Percentiles rank a stretch among this genome's conserved stretches.
Evolutionary conservation across 2,888 invertebrate species (phyloP).

Genomic region (Diarsia brunnea): DNA sequence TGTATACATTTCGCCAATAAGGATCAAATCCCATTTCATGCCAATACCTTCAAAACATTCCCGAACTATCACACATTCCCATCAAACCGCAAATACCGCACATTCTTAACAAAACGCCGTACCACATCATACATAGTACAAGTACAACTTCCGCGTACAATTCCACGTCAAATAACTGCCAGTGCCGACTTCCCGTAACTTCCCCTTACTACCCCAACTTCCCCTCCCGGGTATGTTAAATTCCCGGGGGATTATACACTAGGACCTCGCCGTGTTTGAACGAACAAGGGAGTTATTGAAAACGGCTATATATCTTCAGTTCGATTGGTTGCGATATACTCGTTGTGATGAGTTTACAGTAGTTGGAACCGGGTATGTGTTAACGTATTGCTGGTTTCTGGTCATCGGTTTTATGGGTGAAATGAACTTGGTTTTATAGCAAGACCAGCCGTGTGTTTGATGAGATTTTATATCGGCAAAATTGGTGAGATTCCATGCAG

Average conservation of each 20-base stretch:
- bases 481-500: background rate
- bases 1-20: background rate
- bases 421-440: background rate
- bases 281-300: conserved; percentile 44
- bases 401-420: background rate
- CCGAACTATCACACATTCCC: conserved; percentile 3
- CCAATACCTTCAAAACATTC: background rate
- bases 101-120: conserved; percentile 20
- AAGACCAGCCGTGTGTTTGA: background rate
- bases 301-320: conserved; percentile 42
- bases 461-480: background rate
- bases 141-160: conserved; percentile 38
- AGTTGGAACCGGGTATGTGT: conserved; percentile 8
- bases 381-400: background rate
- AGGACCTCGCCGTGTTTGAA: conserved; percentile 33
- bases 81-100: background rate
- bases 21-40: background rate
- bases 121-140: conserved; percentile 10
- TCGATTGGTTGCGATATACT: conserved; percentile 24
- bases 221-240: conserved; percentile 32
- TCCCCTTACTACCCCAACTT: conserved; percentile 36
- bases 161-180: conserved; percentile 61
- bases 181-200: conserved; percentile 32
- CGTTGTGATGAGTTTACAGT: conserved; percentile 23
- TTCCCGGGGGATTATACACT: conserved; percentile 48